Base-by-base conservation (phyloP, 2,797 vertebrate genomes). In the Myripristis jacobus region DNA sequence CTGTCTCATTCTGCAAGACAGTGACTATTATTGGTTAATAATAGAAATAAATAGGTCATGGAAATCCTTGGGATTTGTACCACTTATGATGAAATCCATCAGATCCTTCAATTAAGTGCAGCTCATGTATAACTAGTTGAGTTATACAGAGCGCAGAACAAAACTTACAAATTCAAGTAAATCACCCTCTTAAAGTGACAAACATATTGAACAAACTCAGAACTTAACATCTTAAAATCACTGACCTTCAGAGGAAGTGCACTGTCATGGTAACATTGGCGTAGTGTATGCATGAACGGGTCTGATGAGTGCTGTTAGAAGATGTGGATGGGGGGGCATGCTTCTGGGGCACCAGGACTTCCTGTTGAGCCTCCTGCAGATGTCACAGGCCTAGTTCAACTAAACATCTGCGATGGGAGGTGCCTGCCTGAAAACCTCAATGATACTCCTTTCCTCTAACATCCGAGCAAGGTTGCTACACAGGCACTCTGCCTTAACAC, bases 371-470 rank as follows among this genome's bases (percentile, higher is more conserved):
- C 50, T 0, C 7, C 70, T 77, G 79, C 80, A 88, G 84, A 66
- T 84, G 78, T 82, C 50, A 29, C 41, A 29, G 31, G 50, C 62
- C 77, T 83, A 78, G 82, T 80, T 75, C 79, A 79, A 78, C 75
- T 46, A 19, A 22, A 78, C 81, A 88, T 80, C 84, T 82, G 78
- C 74, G 71, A 65, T 54, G 61, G 76, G 81, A 79, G 81, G 77
- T 74, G 61, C 18, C 59, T 18, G 0, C 27, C 0, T 51, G 5
- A 81, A 67, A 48, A 4, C 3, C 46, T 27, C 27, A 50, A 22
- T 36, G 68, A 63, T 16, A 27, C 52, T 52, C 36, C 18, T 27
- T 34, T 67, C 36, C 52, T 47, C 25, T 46, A 53, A 52, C 22
- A 10, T n/a, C n/a, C n/a, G 4, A 15, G 44, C 21, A 75, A 41